A percentile compares a stretch with the other conserved stretches of the same genome.
phyloP scores from a whole-genome alignment of 2,113 vertebrate species.

The Polyodon spathula region DNA sequence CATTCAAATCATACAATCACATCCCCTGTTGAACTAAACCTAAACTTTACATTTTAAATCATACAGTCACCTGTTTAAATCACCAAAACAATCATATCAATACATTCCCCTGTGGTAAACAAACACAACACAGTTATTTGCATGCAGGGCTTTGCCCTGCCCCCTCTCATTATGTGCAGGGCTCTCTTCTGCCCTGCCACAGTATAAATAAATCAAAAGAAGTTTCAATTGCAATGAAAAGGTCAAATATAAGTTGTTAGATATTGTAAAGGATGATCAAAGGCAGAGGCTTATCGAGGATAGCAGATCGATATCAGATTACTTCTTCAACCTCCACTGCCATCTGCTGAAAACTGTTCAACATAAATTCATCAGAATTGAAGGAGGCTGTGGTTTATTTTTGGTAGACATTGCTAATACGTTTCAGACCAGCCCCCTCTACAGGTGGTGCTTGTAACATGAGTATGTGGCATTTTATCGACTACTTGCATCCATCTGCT shows the following conservation, averaged over 20 bases:
- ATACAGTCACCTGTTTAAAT: too few species aligned
- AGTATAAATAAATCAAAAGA: slow-evolving; percentile 6
- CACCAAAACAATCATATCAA: too few species aligned
- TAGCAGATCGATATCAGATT: slow-evolving; percentile 37
- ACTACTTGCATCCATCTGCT: slow-evolving; percentile 25
- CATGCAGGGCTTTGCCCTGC: too few species aligned
- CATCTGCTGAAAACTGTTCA: slow-evolving; percentile 36
- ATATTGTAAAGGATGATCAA: slow-evolving; percentile 30
- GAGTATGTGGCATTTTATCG: slow-evolving; percentile 10
- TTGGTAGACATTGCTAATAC: slow-evolving; percentile 52
- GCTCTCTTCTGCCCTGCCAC: too few species aligned
- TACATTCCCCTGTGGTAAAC: too few species aligned
- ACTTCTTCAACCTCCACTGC: slow-evolving; percentile 44
- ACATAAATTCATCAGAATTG: not conserved
- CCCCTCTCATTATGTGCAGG: too few species aligned
- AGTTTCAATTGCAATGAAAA: slow-evolving; percentile 23
- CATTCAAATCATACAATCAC: too few species aligned
- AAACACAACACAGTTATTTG: too few species aligned
- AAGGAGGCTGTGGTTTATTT: slow-evolving; percentile 44
- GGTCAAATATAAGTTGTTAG: slow-evolving; percentile 45
- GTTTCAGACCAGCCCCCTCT: slow-evolving; percentile 48
- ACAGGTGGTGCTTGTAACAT: slow-evolving; percentile 35
- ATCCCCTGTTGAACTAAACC: too few species aligned
- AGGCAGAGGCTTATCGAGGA: slow-evolving; percentile 43
- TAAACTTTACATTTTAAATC: too few species aligned